Evolutionary conservation across 2,797 vertebrate genomes (phyloP).

Genomic region (Mastacembelus armatus): DNA sequence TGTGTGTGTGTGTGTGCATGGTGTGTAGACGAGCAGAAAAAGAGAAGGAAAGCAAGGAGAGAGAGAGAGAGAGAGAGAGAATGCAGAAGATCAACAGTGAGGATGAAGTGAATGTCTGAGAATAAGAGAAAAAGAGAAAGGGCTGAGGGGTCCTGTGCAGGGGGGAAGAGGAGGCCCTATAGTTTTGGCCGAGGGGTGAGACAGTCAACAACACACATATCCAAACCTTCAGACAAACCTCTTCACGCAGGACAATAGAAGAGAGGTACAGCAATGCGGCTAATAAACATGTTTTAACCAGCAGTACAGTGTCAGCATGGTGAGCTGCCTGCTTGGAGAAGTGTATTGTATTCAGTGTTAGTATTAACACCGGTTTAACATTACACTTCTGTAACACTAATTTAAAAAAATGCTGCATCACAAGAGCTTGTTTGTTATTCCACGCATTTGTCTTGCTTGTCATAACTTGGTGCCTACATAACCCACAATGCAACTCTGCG

Average conservation of each 20-base stretch:
- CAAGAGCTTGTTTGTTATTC: too few relatives aligned
- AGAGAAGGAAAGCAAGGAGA: constrained; percentile 53
- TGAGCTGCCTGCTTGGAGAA: neutral
- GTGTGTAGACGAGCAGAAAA: constrained; percentile 15
- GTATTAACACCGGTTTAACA: too few relatives aligned
- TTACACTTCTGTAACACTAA: too few relatives aligned
- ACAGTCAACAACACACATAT: constrained; percentile 81
- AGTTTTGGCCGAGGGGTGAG: constrained; percentile 78
- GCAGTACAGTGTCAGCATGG: neutral
- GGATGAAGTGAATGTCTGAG: constrained; percentile 68
- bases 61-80: constrained; percentile 48
- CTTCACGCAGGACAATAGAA: constrained; percentile 44
- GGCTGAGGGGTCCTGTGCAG: constrained; percentile 72
- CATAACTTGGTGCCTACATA: too few relatives aligned
- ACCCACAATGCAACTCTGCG: too few relatives aligned
- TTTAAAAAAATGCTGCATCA: too few relatives aligned
- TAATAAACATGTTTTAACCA: neutral
- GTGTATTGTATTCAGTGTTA: too few relatives aligned
- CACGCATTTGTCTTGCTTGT: too few relatives aligned
- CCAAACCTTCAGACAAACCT: constrained; percentile 69
- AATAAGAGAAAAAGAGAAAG: constrained; percentile 61
- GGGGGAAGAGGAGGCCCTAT: constrained; percentile 77
- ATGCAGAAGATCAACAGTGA: constrained; percentile 60
- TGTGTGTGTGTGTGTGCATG: constrained; percentile 28
- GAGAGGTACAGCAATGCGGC: neutral